Percentiles rank a stretch among this genome's conserved stretches.
Evolutionary conservation across 2,797 vertebrate genomes (phyloP).

Genomic region (Vespertilio murinus): DNA sequence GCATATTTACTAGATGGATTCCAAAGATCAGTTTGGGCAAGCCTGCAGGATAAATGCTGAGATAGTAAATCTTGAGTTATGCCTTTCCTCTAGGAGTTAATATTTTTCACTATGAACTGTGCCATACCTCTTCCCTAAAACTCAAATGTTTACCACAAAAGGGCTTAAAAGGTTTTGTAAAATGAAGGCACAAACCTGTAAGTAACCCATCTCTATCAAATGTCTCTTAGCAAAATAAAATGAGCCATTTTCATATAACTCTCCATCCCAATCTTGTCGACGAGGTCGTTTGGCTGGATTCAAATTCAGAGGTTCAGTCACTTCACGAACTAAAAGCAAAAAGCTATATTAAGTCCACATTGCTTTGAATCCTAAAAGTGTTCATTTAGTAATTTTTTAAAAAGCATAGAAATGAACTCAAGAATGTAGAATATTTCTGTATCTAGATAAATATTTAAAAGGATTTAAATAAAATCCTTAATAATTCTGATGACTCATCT

Average conservation of each 20-base stretch:
- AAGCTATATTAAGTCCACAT: not conserved
- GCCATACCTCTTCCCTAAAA: not conserved
- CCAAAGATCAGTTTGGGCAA: not conserved
- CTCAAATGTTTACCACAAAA: not conserved
- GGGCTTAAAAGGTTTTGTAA: not conserved
- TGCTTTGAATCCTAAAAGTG: not conserved
- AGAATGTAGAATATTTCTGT: not conserved
- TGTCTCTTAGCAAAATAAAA: slow-evolving; percentile 92
- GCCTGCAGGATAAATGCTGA: not conserved
- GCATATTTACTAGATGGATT: not conserved
- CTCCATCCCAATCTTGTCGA: slow-evolving; percentile 95
- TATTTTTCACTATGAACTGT: not conserved
- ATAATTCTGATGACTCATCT: not conserved
- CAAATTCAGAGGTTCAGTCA: slow-evolving; percentile 89
- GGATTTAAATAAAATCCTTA: not conserved
- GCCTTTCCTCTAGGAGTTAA: not conserved
- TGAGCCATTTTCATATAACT: slow-evolving; percentile 95
- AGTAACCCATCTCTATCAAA: slow-evolving; percentile 82
- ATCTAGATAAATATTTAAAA: not conserved
- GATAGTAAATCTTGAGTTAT: not conserved
- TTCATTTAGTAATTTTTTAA: not conserved
- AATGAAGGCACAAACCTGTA: slow-evolving; percentile 88
- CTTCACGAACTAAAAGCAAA: slow-evolving; percentile 80
- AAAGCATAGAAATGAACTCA: slow-evolving; percentile 25
- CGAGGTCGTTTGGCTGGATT: slow-evolving; percentile 88